These are phyloP conservation scores for Heterodera schachtii DNA, from an alignment of 1,140 invertebrate genomes.

Conservation along the genomic window DNA sequence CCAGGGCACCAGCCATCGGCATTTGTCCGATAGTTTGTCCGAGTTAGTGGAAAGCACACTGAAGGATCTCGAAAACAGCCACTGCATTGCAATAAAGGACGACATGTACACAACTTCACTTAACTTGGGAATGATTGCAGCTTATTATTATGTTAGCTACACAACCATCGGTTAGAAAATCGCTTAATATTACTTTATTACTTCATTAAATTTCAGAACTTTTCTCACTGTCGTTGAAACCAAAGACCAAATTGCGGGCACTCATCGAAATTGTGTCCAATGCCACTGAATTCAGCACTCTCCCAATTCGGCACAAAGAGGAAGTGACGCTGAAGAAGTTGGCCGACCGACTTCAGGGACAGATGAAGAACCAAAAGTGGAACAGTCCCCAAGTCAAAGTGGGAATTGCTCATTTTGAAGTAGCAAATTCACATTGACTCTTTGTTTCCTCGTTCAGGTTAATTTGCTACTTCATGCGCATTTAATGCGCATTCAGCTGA, in stretches of 20 bases:
- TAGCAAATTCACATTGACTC: too few species aligned
- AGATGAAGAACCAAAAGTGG: constrained; percentile 76
- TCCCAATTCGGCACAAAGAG: constrained; percentile 92
- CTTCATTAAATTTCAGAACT: constrained; percentile 74
- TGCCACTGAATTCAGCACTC: constrained; percentile 91
- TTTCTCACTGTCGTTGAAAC: constrained; percentile 92
- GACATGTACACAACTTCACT: constrained; percentile 93
- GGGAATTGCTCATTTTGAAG: background rate
- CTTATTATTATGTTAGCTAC: constrained; percentile 99
- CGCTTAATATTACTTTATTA: constrained; percentile 8
- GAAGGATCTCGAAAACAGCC: constrained; percentile 91
- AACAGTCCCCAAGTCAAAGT: constrained; percentile 93
- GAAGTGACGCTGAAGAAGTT: constrained; percentile 73
- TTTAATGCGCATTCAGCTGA: constrained; percentile 86
- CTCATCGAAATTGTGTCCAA: constrained; percentile 96
- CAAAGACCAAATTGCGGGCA: constrained; percentile 94
- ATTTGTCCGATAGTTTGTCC: constrained; percentile 95
- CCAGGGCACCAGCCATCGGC: constrained; percentile 76
- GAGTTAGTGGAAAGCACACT: constrained; percentile 96
- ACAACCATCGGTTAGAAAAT: constrained; percentile 83
- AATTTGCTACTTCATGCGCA: constrained; percentile 94
- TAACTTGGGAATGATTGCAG: constrained; percentile 99
- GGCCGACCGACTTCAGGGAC: constrained; percentile 78
- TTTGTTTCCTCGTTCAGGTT: constrained; percentile 68
- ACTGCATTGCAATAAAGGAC: constrained; percentile 96